These are phyloP conservation scores for Antheraea yamamai DNA, from an alignment of 2,888 invertebrate genomes.

Conservation along the genomic window DNA sequence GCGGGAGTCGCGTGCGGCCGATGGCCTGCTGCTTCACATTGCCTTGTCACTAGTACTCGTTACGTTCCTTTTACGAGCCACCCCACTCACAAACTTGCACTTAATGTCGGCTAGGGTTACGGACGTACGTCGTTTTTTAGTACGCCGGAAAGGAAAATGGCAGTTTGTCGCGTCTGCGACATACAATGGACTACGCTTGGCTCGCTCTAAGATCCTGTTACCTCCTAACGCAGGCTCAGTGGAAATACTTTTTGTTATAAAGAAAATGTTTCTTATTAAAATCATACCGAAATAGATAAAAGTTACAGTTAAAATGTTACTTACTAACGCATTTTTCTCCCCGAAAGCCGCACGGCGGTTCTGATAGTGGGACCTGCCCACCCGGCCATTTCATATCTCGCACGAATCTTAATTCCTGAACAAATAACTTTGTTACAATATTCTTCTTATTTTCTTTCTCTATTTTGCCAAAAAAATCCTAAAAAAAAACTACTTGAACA, in stretches of 20 bases:
- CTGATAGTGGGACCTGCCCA: slow-evolving; percentile 89
- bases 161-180: slow-evolving; percentile 33
- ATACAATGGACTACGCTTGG: slow-evolving; percentile 46
- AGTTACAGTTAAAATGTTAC: slow-evolving; percentile 54
- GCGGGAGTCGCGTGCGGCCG: slow-evolving; percentile 63
- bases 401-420: slow-evolving; percentile 88
- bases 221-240: slow-evolving; percentile 47
- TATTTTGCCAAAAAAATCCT: not conserved
- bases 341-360: slow-evolving; percentile 94
- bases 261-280: slow-evolving; percentile 17
- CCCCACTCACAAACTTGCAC: slow-evolving; percentile 64
- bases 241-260: slow-evolving; percentile 34
- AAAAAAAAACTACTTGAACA: too few species aligned
- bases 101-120: slow-evolving; percentile 58
- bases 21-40: slow-evolving; percentile 53
- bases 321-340: slow-evolving; percentile 95
- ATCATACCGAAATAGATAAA: slow-evolving; percentile 17
- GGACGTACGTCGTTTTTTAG: slow-evolving; percentile 56
- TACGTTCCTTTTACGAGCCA: slow-evolving; percentile 63
- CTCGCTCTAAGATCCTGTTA: slow-evolving; percentile 58
- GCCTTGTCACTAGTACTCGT: slow-evolving; percentile 55
- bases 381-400: slow-evolving; percentile 90
- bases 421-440: not conserved
- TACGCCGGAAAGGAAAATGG: slow-evolving; percentile 51
- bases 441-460: too few species aligned